phyloP scores from a whole-genome alignment of 30 jellyfish, hydroid and myxozoan species.

The Hydra vulgaris region DNA sequence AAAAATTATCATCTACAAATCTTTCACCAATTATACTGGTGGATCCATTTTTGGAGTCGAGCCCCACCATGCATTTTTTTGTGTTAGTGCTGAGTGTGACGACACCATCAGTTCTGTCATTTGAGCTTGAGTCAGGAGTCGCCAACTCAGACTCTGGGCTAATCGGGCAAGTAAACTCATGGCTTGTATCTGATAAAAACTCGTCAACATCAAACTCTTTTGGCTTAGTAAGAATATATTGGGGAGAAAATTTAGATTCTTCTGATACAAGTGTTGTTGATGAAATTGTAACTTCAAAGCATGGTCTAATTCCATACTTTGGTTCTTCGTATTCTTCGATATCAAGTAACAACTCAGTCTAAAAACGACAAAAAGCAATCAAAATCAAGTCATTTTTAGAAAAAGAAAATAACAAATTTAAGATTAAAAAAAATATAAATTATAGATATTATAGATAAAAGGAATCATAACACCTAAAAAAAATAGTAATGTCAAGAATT shows the following conservation, averaged over 20 bases:
- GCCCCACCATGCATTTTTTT: constrained; percentile 95
- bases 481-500: too few species aligned
- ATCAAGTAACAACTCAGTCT: constrained; percentile 34
- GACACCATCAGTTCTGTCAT: constrained; percentile 54
- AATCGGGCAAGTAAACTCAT: constrained; percentile 73
- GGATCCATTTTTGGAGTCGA: constrained; percentile 81
- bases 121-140: constrained; percentile 74
- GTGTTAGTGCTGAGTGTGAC: constrained; percentile 66
- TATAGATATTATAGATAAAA: too few species aligned
- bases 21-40: constrained; percentile 31
- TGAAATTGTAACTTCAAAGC: constrained; percentile 37
- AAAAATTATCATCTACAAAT: constrained; percentile 39
- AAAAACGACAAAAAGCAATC: not conserved
- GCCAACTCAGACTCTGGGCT: constrained; percentile 73
- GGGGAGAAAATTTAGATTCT: not conserved
- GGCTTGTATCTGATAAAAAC: constrained; percentile 40
- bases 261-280: not conserved
- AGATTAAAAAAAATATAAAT: not conserved
- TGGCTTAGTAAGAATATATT: constrained; percentile 22
- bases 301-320: constrained; percentile 24
- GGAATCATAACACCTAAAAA: too few species aligned
- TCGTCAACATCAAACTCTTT: constrained; percentile 84
- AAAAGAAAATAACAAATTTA: not conserved
- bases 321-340: constrained; percentile 34
- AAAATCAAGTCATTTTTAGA: too few species aligned